Conservation (phyloP, 2,888 invertebrate species). For the Vanessa cardui region DNA sequence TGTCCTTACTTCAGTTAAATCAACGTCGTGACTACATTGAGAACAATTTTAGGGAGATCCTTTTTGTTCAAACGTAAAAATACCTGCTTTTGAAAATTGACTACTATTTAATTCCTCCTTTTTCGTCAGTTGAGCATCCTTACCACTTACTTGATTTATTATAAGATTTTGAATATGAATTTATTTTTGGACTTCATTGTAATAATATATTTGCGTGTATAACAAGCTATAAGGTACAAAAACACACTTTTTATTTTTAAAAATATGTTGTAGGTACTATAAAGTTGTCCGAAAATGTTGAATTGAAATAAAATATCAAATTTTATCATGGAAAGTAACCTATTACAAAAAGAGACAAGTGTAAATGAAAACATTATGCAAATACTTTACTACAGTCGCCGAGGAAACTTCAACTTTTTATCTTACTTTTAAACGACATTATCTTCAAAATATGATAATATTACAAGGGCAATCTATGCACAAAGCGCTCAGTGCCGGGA, state of each 20-base stretch:
- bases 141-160: background rate
- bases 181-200: background rate
- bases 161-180: background rate
- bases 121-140: background rate
- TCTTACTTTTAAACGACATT: constrained; percentile 24
- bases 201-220: no score
- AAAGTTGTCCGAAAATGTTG: background rate
- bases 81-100: constrained; percentile 11
- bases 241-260: no score
- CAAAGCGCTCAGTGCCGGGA: constrained; percentile 19
- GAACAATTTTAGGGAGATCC: constrained; percentile 11
- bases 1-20: constrained; percentile 28
- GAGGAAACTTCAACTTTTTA: constrained; percentile 28
- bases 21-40: constrained; percentile 25
- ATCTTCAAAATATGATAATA: constrained; percentile 56
- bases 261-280: no score
- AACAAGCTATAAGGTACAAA: no score
- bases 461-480: constrained; percentile 46
- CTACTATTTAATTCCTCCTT: background rate
- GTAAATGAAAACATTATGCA: constrained; percentile 33
- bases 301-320: background rate
- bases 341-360: constrained; percentile 11
- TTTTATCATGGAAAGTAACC: background rate
- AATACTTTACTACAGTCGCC: constrained; percentile 20
- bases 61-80: constrained; percentile 13